Evolutionary conservation across 2,888 invertebrate genomes (phyloP), one percentile per base, ranked within the genome.

Genomic region (Priocnemis perturbator): DNA sequence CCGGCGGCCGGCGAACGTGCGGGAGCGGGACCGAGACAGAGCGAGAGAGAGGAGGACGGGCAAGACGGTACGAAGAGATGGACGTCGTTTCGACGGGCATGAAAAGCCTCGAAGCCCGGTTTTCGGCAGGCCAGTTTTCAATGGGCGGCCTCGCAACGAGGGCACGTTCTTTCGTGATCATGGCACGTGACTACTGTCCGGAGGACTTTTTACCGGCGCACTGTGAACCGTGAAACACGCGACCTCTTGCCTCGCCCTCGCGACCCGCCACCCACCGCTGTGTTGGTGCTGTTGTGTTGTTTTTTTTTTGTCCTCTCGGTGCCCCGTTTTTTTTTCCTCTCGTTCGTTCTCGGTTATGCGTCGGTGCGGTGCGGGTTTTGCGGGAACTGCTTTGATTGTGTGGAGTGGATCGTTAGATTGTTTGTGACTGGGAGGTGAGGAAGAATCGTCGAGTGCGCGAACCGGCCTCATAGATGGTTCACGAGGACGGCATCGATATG

Each of bases 51-150:
- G 15, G 23, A n/a, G 55, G 23, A 21, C 11, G 44, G 56, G 53
- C 45, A 52, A 30, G 19, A 48, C 9, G 14, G 56, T 45, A 64
- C 69, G n/a, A 23, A 19, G 47, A 61, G 57, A 50, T 60, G 62
- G 64, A 67, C 52, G 67, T 64, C 68, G 64, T 52, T 60, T 57
- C 61, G 48, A 45, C 23, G 44, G 57, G 44, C 60, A 52, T 14
- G 76, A 67, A 72, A 75, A 70, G 61, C 37, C 20, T 30, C 61
- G 50, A 50, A 14, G 68, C 60, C 48, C 19, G 58, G 52, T 69
- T 69, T 76, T 67, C 67, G 47, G 26, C 21, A 65, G n/a, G 69
- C 55, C 74, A 75, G 76, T 76, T 73, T 66, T 60, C 68, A 60
- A 66, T 66, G 48, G 64, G 48, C 70, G 50, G 53, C 50, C 67